Percentiles rank a stretch among this genome's conserved stretches.
Conservation (phyloP, 1,140 invertebrate species). For the Mycetomoellerius zeteki region DNA sequence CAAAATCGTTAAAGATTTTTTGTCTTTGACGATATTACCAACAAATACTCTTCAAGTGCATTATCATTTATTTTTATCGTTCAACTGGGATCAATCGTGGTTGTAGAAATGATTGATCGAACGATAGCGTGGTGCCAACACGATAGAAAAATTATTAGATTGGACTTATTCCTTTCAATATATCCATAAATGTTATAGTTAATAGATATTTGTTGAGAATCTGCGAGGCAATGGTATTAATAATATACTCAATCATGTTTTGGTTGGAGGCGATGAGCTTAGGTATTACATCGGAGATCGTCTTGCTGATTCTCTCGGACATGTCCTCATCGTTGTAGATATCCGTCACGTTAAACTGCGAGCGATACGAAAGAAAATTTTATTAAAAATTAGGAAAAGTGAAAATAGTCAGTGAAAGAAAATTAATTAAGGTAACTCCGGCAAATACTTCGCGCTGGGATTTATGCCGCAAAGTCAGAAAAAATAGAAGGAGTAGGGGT, state of each 20-base stretch:
- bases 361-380: neutral
- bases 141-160: neutral
- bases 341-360: constrained; percentile 66
- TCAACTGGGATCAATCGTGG: neutral
- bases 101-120: neutral
- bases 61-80: neutral
- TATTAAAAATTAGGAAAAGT: neutral
- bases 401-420: neutral
- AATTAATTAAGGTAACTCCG: too few species aligned
- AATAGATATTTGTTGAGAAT: neutral
- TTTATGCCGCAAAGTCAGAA: too few species aligned
- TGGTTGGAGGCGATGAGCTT: constrained; percentile 27
- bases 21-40: neutral
- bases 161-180: neutral
- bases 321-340: constrained; percentile 59
- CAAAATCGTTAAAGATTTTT: neutral
- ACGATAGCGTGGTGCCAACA: neutral
- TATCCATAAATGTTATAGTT: neutral
- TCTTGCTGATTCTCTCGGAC: constrained; percentile 44
- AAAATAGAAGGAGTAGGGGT: too few species aligned
- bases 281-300: constrained; percentile 63
- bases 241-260: neutral
- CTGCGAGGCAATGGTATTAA: neutral
- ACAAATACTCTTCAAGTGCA: neutral
- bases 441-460: too few species aligned